phyloP scores from a whole-genome alignment of 2,797 vertebrate genomes.

The Pseudochromis fuscus region DNA sequence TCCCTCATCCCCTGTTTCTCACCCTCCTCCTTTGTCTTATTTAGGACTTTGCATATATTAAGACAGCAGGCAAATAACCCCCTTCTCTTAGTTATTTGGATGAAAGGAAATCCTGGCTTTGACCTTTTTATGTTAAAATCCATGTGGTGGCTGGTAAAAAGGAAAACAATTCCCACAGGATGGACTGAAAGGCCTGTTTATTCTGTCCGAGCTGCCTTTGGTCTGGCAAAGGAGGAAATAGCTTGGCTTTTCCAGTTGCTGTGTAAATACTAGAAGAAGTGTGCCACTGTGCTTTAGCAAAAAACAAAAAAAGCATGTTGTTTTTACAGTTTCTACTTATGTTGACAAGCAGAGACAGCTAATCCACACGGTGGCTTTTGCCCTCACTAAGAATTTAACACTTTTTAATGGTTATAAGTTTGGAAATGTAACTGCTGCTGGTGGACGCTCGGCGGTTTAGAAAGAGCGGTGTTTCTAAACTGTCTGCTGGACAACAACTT shows the following conservation, averaged over 20 bases:
- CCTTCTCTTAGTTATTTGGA: constrained; percentile 55
- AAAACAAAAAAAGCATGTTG: constrained; percentile 59
- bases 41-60: constrained; percentile 68
- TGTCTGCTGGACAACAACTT: constrained; percentile 47
- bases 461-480: constrained; percentile 42
- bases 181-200: constrained; percentile 71
- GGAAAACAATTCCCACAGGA: constrained; percentile 69
- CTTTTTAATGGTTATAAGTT: constrained; percentile 45
- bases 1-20: constrained; percentile 22
- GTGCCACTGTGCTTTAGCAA: constrained; percentile 72
- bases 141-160: constrained; percentile 68
- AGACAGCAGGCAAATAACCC: constrained; percentile 56
- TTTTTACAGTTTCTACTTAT: constrained; percentile 68
- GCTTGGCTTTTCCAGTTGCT: constrained; percentile 72
- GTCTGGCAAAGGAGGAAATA: constrained; percentile 73
- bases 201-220: constrained; percentile 67
- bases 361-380: constrained; percentile 47
- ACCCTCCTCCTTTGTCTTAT: constrained; percentile 27
- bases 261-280: constrained; percentile 74
- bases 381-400: constrained; percentile 29
- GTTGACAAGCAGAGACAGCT: constrained; percentile 46
- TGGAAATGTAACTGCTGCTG: constrained; percentile 21
- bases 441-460: constrained; percentile 50
- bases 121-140: constrained; percentile 70
- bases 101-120: constrained; percentile 68